Conservation (phyloP, 2,113 vertebrate genomes). For the Oenanthe oenanthe region DNA sequence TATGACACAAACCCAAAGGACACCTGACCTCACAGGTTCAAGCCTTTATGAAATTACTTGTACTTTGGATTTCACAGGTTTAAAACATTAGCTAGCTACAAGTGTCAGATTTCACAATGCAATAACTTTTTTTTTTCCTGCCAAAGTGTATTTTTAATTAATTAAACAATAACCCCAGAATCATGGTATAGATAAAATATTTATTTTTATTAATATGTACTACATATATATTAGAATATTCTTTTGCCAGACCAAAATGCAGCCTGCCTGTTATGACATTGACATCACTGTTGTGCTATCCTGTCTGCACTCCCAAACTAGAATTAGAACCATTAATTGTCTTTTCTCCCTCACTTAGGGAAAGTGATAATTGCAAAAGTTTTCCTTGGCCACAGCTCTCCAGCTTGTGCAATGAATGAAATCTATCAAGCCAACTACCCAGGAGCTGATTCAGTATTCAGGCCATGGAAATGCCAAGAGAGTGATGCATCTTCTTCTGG, state of each 20-base stretch:
- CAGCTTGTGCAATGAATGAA: constrained; percentile 54
- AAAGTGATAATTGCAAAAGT: constrained; percentile 82
- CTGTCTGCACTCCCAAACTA: neutral
- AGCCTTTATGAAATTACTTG: neutral
- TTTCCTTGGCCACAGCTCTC: constrained; percentile 79
- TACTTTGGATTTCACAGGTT: neutral
- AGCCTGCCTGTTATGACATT: neutral
- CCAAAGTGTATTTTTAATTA: neutral
- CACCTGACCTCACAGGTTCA: neutral
- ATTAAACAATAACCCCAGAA: neutral
- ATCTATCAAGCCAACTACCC: constrained; percentile 70
- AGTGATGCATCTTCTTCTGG: constrained; percentile 4
- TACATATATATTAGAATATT: neutral
- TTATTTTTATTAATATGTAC: neutral
- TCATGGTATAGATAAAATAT: neutral
- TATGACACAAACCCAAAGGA: neutral
- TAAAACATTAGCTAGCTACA: neutral
- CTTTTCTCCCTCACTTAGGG: constrained; percentile 62
- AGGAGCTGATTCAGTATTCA: constrained; percentile 78
- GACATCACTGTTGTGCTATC: neutral
- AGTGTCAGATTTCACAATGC: neutral
- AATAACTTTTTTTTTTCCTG: neutral
- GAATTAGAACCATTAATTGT: neutral
- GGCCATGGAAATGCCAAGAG: constrained; percentile 66
- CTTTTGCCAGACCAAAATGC: neutral